Conservation (phyloP, 2,797 vertebrate genomes). For the Lerista edwardsae region DNA sequence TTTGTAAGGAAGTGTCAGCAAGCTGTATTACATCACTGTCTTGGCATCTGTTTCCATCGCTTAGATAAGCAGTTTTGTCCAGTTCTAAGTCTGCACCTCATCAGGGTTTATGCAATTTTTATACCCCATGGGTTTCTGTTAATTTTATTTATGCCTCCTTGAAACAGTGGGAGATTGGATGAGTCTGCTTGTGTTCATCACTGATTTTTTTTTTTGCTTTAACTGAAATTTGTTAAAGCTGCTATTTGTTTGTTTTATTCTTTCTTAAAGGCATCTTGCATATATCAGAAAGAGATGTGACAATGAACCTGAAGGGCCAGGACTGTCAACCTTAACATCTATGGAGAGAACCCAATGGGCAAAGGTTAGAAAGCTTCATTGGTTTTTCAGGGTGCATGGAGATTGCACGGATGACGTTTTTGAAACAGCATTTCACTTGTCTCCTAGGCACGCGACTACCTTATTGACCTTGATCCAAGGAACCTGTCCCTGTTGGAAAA, state of each 20-base stretch:
- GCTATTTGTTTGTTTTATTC: constrained; percentile 44
- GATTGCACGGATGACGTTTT: constrained; percentile 16
- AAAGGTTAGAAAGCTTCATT: constrained; percentile 76
- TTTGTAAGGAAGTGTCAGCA: neutral
- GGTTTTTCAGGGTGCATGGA: neutral
- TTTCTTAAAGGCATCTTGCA: constrained; percentile 83
- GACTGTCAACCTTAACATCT: constrained; percentile 87
- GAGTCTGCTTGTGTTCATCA: neutral
- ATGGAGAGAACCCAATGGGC: constrained; percentile 93
- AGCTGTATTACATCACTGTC: neutral
- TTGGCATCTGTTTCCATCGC: no score
- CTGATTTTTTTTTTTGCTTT: neutral
- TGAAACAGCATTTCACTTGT: constrained; percentile 44
- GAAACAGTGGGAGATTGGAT: neutral
- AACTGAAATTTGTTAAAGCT: neutral
- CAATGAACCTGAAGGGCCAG: constrained; percentile 83
- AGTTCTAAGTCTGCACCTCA: no score
- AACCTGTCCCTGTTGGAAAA: constrained; percentile 88
- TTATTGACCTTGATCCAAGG: constrained; percentile 88
- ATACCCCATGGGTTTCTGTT: no score
- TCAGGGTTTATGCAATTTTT: no score
- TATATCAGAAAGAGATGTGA: constrained; percentile 84
- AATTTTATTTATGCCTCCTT: neutral
- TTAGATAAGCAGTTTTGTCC: no score
- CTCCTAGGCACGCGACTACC: constrained; percentile 87